These are phyloP conservation scores for Vesta saturnalis DNA, from an alignment of 2,888 invertebrate species.

Conservation along the genomic window DNA sequence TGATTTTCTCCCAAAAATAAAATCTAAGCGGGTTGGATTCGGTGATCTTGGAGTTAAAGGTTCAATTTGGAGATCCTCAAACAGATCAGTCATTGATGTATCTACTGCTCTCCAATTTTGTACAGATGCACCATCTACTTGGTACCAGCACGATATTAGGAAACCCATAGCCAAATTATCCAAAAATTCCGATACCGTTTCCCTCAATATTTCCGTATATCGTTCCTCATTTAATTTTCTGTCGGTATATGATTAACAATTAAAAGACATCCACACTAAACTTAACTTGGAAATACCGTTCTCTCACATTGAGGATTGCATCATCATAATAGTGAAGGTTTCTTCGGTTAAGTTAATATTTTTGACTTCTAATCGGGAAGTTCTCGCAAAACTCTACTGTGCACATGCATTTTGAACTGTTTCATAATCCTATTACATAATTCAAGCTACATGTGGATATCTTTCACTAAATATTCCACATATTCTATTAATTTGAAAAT, in stretches of 20 bases:
- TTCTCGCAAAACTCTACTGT: not conserved
- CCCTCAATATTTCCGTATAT: not conserved
- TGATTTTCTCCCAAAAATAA: not conserved
- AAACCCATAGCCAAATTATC: not conserved
- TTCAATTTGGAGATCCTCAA: not conserved
- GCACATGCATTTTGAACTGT: too few species aligned
- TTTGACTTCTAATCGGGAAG: not conserved
- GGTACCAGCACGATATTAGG: not conserved
- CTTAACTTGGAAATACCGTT: not conserved
- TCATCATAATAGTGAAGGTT: not conserved
- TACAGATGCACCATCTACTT: not conserved
- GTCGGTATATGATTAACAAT: not conserved
- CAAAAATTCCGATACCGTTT: too few species aligned
- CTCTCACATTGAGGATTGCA: not conserved
- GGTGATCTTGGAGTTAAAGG: not conserved
- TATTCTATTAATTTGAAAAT: too few species aligned
- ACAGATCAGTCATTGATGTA: not conserved
- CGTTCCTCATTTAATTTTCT: not conserved
- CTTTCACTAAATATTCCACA: too few species aligned
- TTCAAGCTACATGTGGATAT: too few species aligned
- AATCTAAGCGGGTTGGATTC: too few species aligned
- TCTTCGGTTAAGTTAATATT: not conserved
- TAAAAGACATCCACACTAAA: not conserved
- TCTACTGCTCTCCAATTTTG: too few species aligned
- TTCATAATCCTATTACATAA: too few species aligned